These are phyloP conservation scores for Scaptomyza hsui DNA, from an alignment of 1,140 invertebrate genomes.

Conservation along the genomic window DNA sequence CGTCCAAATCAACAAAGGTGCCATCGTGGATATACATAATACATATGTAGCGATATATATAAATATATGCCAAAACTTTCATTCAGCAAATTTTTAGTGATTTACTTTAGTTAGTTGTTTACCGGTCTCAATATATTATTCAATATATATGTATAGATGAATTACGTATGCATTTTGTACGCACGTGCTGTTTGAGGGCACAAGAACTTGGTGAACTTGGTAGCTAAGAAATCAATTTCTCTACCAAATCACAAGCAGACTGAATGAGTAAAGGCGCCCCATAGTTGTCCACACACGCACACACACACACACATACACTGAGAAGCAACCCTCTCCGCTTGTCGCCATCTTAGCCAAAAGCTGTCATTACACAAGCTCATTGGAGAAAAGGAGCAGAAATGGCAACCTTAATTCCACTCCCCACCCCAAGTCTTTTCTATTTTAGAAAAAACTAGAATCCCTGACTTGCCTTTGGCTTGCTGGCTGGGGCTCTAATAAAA, in stretches of 20 bases:
- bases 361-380: conserved; percentile 48
- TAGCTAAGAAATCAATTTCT: conserved; percentile 36
- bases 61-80: too few relatives aligned
- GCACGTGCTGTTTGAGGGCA: conserved; percentile 30
- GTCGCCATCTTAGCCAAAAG: not conserved
- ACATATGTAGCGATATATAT: too few relatives aligned
- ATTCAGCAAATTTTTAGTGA: too few relatives aligned
- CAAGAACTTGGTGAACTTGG: conserved; percentile 2
- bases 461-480: conserved; percentile 24
- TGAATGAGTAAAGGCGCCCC: not conserved
- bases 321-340: not conserved
- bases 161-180: conserved; percentile 41
- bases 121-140: too few relatives aligned
- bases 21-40: too few relatives aligned
- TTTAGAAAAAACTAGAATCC: conserved; percentile 4
- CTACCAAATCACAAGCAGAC: conserved; percentile 27
- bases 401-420: conserved; percentile 14
- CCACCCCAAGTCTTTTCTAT: not conserved
- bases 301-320: not conserved
- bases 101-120: not conserved
- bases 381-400: conserved; percentile 5
- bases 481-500: conserved; percentile 4
- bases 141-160: not conserved
- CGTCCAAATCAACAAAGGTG: conserved; percentile 28
- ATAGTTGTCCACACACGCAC: not conserved